Conservation (phyloP, 2,888 invertebrate genomes). For the Brenthis ino region DNA sequence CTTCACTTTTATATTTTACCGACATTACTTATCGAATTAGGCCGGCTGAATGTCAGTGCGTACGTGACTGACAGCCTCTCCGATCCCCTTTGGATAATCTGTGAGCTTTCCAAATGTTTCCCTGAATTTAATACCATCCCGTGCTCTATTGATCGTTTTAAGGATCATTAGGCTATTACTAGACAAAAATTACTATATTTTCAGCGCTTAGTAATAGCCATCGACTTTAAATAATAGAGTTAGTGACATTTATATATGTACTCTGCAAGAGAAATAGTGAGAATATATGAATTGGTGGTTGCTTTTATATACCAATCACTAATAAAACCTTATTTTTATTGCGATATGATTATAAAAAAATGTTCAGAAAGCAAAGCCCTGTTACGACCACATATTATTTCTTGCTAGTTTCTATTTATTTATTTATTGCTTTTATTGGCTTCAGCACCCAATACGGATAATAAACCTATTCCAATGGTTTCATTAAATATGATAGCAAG, state of each 20-base stretch:
- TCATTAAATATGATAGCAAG: constrained; percentile 23
- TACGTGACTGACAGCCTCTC: constrained; percentile 31
- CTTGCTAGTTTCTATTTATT: not conserved
- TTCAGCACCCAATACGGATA: not conserved
- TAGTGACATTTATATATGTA: not conserved
- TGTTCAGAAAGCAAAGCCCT: no score
- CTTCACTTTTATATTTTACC: constrained; percentile 33
- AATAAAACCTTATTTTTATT: no score
- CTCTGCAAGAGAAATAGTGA: not conserved
- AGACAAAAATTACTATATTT: constrained; percentile 1
- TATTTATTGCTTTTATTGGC: not conserved
- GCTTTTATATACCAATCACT: no score
- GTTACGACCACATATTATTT: no score
- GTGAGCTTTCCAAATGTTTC: constrained; percentile 17
- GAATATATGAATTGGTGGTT: not conserved
- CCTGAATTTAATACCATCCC: constrained; percentile 8
- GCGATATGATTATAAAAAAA: no score
- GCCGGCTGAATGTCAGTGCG: constrained; percentile 28
- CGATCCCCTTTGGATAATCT: constrained; percentile 29
- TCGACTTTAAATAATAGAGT: not conserved
- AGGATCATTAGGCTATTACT: constrained; percentile 9
- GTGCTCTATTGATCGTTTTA: constrained; percentile 6
- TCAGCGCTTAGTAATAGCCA: not conserved
- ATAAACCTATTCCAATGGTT: constrained; percentile 6
- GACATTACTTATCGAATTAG: constrained; percentile 35